Base-by-base conservation (phyloP, 1,140 invertebrate species). In the Temnothorax longispinosus region DNA sequence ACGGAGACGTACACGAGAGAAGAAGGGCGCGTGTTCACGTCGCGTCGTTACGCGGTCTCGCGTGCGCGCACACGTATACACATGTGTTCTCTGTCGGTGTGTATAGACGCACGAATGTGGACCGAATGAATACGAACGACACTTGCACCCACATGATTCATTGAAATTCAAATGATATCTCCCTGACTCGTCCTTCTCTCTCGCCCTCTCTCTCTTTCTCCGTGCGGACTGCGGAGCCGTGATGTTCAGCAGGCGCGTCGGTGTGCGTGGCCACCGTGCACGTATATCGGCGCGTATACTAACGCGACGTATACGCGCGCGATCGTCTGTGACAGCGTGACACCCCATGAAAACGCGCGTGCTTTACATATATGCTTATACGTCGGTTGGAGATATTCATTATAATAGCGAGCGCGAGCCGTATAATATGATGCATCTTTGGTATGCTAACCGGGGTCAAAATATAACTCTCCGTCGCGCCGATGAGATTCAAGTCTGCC, bases 161-260 rank as follows among this genome's bases (percentile, higher is more conserved):
- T 95, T 95, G 93, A 95, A 95, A 95, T 95, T 95, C 93, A 95
- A 95, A 95, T 95, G 89, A 91, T 92, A 92, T 92, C 88, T 88
- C 60, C 54, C 60, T 62, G 62, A 27, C 78, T 75, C 54, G 47
- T 75, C 76, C 60, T 8, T 54, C 35, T 58, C 44, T 67, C 64
- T 56, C 50, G 62, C n/a, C 6, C 13, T 52, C 18, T 62, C 32
- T 10, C 64, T 65, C n/a, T 15, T n/a, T 65, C 74, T 56, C 35
- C 6, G 76, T 67, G n/a, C 64, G 47, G 27, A 27, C 27, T 1
- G 27, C 27, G 27, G 27, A 21, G 32, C n/a, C 27, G 75, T 21
- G 76, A 54, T 72, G 78, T 27, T 27, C 35, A 21, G 32, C 18
- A 6, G n/a, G 38, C 27, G 6, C 18, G 52, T 74, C 47, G 6